phyloP scores from a whole-genome alignment of 2,113 vertebrate genomes.

The Myiagra hebetior region DNA sequence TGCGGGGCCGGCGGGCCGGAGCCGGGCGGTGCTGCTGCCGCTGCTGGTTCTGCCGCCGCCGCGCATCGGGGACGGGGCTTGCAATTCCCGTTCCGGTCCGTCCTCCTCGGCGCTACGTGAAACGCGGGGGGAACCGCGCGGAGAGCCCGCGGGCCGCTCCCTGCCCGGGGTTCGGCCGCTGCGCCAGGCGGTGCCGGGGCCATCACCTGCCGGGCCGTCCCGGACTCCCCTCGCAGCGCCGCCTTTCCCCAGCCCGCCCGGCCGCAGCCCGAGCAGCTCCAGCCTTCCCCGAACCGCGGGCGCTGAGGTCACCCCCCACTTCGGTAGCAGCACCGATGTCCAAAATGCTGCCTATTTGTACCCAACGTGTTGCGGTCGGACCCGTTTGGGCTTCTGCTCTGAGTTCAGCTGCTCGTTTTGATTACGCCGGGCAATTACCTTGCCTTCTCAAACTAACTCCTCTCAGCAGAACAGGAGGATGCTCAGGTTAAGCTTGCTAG shows the following conservation, averaged over 20 bases:
- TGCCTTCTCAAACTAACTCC: neutral
- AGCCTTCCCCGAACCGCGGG: neutral
- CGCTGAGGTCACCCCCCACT: neutral
- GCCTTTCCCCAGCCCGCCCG: neutral
- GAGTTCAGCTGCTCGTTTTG: neutral
- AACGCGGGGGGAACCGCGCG: neutral
- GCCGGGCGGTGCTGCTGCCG: neutral
- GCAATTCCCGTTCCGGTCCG: slow-evolving; percentile 20
- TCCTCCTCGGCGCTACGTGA: neutral
- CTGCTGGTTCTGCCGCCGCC: neutral
- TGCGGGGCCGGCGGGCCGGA: neutral
- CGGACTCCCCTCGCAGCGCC: neutral
- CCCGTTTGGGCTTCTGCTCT: neutral
- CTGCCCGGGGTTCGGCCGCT: neutral
- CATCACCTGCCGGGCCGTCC: neutral
- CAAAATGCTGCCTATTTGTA: neutral
- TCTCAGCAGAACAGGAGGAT: neutral
- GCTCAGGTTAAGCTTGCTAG: neutral
- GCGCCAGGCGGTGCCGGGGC: neutral
- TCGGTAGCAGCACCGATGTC: neutral
- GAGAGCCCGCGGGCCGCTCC: neutral
- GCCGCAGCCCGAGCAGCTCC: neutral
- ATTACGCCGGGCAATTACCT: neutral
- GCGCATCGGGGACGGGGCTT: neutral
- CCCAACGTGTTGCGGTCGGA: neutral